phyloP scores from a whole-genome alignment of 2,113 vertebrate species.

The Grammomys dolichurus region DNA sequence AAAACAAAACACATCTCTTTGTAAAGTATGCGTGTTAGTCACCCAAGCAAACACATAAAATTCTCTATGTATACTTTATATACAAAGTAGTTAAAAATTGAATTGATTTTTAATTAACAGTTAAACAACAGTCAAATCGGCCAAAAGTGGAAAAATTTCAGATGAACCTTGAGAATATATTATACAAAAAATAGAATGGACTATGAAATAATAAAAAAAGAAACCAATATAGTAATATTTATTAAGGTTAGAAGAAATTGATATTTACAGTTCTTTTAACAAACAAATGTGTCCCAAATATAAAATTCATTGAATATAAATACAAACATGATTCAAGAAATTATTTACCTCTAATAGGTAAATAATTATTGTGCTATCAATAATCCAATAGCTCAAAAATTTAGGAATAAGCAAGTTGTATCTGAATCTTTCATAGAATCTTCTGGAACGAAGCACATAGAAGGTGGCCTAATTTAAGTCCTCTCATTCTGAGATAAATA shows the following conservation, averaged over 20 bases:
- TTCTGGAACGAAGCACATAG: not conserved
- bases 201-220: constrained; percentile 56
- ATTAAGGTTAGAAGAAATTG: constrained; percentile 46
- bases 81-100: not conserved
- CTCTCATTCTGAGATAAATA: constrained; percentile 10
- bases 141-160: constrained; percentile 37
- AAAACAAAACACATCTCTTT: constrained; percentile 14
- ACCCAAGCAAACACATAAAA: constrained; percentile 30
- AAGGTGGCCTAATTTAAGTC: constrained; percentile 4
- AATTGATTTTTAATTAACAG: no score
- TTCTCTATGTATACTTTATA: not conserved
- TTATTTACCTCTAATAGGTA: constrained; percentile 11
- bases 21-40: constrained; percentile 5
- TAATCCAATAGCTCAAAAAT: constrained; percentile 26
- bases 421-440: constrained; percentile 30
- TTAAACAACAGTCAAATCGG: constrained; percentile 27
- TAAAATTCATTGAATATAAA: constrained; percentile 47
- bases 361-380: constrained; percentile 11
- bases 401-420: not conserved
- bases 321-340: constrained; percentile 25
- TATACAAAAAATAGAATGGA: not conserved
- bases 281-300: constrained; percentile 17
- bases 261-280: constrained; percentile 48
- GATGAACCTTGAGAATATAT: not conserved
- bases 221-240: constrained; percentile 61